These are phyloP conservation scores for Galerucella nymphaeae DNA, from an alignment of 2,888 invertebrate species.

Conservation along the genomic window DNA sequence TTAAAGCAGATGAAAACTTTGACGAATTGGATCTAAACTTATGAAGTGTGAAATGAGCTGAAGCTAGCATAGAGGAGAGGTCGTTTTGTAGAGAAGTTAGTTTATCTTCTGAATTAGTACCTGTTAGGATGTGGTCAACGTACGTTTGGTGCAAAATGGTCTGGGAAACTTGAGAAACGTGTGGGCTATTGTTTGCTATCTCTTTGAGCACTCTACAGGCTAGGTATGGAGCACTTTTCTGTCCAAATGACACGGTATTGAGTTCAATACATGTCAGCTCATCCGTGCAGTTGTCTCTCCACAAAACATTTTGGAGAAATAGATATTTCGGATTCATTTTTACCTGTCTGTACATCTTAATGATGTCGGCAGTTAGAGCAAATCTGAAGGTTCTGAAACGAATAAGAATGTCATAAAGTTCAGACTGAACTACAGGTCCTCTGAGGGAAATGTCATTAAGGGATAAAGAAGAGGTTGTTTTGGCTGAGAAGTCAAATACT, in stretches of 20 bases:
- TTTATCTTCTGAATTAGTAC: background rate
- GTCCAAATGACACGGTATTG: constrained; percentile 35
- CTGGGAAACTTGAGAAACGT: background rate
- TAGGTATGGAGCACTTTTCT: background rate
- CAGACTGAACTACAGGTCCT: constrained; percentile 30
- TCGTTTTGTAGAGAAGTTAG: background rate
- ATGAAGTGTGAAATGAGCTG: background rate
- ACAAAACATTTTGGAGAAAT: constrained; percentile 30
- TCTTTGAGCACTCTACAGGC: background rate
- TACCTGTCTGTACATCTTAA: constrained; percentile 30
- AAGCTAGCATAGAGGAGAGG: background rate
- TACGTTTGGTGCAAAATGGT: background rate
- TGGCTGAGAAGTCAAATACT: constrained; percentile 32
- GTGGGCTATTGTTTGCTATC: background rate
- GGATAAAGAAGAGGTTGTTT: constrained; percentile 18
- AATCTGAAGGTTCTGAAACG: constrained; percentile 28
- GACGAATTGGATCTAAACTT: background rate
- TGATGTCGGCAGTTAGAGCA: constrained; percentile 23
- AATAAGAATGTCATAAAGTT: constrained; percentile 30
- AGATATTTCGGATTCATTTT: constrained; percentile 4
- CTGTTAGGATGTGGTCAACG: background rate
- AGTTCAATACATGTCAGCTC: constrained; percentile 28
- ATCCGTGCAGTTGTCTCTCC: constrained; percentile 18
- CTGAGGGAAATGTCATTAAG: constrained; percentile 26
- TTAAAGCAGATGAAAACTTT: background rate